Evolutionary conservation across 2,797 vertebrate species (phyloP).

Genomic region (Furcifer pardalis): DNA sequence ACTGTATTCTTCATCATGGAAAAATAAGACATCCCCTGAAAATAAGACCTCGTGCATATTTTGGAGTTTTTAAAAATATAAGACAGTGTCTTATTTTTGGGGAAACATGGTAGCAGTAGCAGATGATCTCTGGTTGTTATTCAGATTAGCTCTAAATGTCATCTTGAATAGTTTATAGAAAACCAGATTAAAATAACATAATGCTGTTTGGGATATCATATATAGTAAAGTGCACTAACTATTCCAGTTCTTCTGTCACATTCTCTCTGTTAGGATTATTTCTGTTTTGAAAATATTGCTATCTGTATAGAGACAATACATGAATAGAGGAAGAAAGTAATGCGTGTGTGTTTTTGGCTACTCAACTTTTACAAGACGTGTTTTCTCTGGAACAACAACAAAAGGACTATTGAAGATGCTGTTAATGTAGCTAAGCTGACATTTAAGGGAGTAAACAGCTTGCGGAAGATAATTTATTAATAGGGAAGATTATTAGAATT

Average conservation of each 20-base stretch:
- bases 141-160: no score
- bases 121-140: no score
- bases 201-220: neutral
- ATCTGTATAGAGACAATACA: neutral
- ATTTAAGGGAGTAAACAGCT: constrained; percentile 23
- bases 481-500: constrained; percentile 10
- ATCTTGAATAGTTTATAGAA: neutral
- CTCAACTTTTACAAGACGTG: neutral
- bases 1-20: no score
- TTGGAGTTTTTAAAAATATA: no score
- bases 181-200: neutral
- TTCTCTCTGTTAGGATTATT: neutral
- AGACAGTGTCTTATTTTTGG: no score
- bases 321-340: neutral
- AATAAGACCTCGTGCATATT: no score
- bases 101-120: no score
- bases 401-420: constrained; percentile 22
- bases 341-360: neutral
- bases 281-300: neutral
- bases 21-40: no score
- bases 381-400: neutral
- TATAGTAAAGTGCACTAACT: neutral
- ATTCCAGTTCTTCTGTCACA: neutral
- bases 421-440: neutral
- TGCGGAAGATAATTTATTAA: constrained; percentile 5